Conservation (phyloP, 2,113 vertebrate species). For the Machaerirhynchus nigripectus region DNA sequence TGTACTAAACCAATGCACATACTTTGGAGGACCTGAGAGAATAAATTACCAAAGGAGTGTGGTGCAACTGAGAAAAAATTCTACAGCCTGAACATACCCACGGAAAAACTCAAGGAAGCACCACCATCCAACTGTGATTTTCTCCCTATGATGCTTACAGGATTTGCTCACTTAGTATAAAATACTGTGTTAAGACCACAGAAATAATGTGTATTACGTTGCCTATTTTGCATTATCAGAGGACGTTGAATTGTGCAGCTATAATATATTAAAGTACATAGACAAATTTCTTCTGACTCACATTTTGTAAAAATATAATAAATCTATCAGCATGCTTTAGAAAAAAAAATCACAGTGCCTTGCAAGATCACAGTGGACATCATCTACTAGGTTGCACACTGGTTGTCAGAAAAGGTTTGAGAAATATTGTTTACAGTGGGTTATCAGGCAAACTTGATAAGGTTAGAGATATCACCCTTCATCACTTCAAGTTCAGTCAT, state of each 20-base stretch:
- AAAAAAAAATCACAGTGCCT: not conserved
- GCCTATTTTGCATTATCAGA: not conserved
- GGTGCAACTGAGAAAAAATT: not conserved
- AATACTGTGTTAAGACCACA: not conserved
- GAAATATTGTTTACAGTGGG: constrained; percentile 67
- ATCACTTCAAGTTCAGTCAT: constrained; percentile 49
- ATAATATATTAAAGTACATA: constrained; percentile 1
- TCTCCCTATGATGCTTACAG: not conserved
- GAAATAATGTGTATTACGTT: not conserved
- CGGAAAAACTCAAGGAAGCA: not conserved
- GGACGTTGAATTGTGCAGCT: not conserved
- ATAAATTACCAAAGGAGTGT: not conserved
- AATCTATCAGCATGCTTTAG: constrained; percentile 41
- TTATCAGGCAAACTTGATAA: constrained; percentile 57
- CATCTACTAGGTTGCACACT: constrained; percentile 51
- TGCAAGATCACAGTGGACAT: constrained; percentile 61
- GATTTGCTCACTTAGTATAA: not conserved
- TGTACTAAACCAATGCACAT: not conserved
- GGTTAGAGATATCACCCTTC: constrained; percentile 62
- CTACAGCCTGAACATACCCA: not conserved
- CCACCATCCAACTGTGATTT: not conserved
- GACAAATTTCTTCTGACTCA: constrained; percentile 3
- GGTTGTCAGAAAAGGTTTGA: constrained; percentile 65
- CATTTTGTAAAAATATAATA: constrained; percentile 43
- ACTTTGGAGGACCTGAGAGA: not conserved